These are phyloP conservation scores for Heliothis subflexa DNA, from an alignment of 1,140 invertebrate genomes.

Conservation along the genomic window DNA sequence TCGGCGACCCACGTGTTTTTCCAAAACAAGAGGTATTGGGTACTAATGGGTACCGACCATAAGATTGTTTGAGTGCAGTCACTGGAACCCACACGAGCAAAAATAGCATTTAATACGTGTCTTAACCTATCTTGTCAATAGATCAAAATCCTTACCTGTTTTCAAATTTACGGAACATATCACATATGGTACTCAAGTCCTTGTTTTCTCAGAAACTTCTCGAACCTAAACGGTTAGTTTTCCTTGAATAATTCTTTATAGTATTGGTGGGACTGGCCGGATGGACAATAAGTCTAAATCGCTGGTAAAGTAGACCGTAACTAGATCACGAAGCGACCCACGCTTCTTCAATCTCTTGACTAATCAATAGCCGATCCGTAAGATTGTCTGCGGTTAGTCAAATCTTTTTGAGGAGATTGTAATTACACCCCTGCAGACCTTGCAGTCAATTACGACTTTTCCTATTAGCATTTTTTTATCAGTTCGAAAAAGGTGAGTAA, in stretches of 20 bases:
- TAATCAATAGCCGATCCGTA: constrained; percentile 43
- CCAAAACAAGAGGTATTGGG: constrained; percentile 25
- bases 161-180: not conserved
- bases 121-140: constrained; percentile 4
- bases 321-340: constrained; percentile 40
- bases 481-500: constrained; percentile 30
- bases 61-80: not conserved
- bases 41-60: not conserved
- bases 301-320: constrained; percentile 39
- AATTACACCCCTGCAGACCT: constrained; percentile 24
- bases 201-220: constrained; percentile 19
- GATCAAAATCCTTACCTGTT: not conserved
- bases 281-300: constrained; percentile 43
- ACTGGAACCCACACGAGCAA: constrained; percentile 7
- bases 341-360: constrained; percentile 34
- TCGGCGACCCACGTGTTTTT: constrained; percentile 21
- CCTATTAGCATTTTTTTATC: constrained; percentile 35
- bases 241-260: constrained; percentile 15
- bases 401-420: constrained; percentile 31
- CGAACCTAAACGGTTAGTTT: constrained; percentile 16
- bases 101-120: not conserved
- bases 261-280: constrained; percentile 9
- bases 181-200: not conserved
- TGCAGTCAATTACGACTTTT: constrained; percentile 43
- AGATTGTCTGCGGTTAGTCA: constrained; percentile 21